These are phyloP conservation scores for Polietes domitor DNA, from an alignment of 2,888 invertebrate species.

Conservation along the genomic window DNA sequence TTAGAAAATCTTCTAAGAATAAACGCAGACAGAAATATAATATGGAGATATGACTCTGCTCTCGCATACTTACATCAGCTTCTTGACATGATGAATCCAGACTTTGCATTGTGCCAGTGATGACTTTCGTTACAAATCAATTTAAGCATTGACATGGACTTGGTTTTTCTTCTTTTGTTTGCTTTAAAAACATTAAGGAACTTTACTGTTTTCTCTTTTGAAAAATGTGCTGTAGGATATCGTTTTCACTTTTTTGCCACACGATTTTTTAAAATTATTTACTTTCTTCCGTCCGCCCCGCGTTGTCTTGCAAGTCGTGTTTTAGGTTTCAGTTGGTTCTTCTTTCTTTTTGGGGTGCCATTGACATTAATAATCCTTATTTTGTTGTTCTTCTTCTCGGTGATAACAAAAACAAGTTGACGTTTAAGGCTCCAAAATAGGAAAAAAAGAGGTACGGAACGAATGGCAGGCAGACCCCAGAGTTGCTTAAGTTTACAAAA, in stretches of 20 bases:
- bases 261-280: not conserved
- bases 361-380: slow-evolving; percentile 51
- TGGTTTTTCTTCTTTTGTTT: slow-evolving; percentile 31
- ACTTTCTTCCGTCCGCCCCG: not conserved
- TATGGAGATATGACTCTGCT: not conserved
- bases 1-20: not conserved
- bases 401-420: slow-evolving; percentile 35
- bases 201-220: slow-evolving; percentile 40
- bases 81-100: slow-evolving; percentile 86
- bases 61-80: slow-evolving; percentile 83
- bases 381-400: slow-evolving; percentile 34
- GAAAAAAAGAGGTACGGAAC: slow-evolving; percentile 2
- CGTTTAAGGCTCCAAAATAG: slow-evolving; percentile 39
- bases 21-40: not conserved
- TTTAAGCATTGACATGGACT: slow-evolving; percentile 73
- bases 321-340: slow-evolving; percentile 3
- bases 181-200: slow-evolving; percentile 51
- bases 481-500: slow-evolving; percentile 43
- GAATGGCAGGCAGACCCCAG: slow-evolving; percentile 43
- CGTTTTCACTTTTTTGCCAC: not conserved
- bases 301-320: not conserved
- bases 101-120: slow-evolving; percentile 84
- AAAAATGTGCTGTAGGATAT: not conserved
- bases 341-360: slow-evolving; percentile 20
- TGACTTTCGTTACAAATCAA: slow-evolving; percentile 72